Conservation (phyloP, 2,113 vertebrate genomes). For the Chunga burmeisteri region DNA sequence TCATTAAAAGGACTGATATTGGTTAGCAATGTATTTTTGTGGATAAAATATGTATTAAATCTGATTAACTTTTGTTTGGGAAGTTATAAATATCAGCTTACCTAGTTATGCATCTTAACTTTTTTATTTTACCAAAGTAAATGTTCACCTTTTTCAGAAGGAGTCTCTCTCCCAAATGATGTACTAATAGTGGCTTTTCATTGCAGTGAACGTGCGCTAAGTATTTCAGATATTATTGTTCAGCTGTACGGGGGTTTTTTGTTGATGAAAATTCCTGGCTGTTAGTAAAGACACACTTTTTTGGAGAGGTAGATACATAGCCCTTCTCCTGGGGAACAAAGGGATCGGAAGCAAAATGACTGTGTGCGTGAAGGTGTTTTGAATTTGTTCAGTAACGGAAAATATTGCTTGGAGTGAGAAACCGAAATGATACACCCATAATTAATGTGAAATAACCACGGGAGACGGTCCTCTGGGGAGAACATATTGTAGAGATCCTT, state of each 20-base stretch:
- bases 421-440: accelerated
- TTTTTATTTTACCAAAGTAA: neutral
- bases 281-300: neutral
- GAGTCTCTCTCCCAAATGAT: neutral
- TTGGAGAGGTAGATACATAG: neutral
- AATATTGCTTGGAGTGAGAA: neutral
- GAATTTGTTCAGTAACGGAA: neutral
- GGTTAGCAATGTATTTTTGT: neutral
- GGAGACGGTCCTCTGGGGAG: neutral
- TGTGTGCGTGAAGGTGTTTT: neutral
- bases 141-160: neutral
- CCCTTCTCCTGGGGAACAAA: neutral
- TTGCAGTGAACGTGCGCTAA: neutral
- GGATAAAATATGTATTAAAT: neutral
- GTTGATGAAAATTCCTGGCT: neutral
- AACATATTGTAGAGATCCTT: neutral
- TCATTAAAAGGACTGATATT: neutral
- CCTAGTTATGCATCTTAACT: neutral
- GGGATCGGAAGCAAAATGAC: neutral
- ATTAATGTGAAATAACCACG: accelerated
- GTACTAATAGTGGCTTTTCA: neutral
- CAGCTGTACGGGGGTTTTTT: neutral
- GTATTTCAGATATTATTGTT: neutral
- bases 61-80: neutral
- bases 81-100: neutral